phyloP scores from a whole-genome alignment of 1,140 invertebrate species.

The Eupristina koningsbergeri region DNA sequence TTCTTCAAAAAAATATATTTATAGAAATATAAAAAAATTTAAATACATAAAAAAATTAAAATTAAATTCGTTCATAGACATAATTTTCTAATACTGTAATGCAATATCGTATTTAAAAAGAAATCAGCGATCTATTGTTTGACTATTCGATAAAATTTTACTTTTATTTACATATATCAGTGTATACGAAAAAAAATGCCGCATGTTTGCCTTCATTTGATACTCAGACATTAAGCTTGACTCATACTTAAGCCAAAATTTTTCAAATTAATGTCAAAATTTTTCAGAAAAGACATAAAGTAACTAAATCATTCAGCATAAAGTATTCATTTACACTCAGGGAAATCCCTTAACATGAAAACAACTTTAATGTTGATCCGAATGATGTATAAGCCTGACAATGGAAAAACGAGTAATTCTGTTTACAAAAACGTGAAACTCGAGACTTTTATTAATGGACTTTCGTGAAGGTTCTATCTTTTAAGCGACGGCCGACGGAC shows the following conservation, averaged over 20 bases:
- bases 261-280: background rate
- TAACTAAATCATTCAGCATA: background rate
- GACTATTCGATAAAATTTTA: too few species aligned
- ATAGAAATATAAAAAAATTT: too few species aligned
- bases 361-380: background rate
- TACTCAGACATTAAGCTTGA: background rate
- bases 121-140: too few species aligned
- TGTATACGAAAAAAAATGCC: background rate
- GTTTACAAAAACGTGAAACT: slow-evolving; percentile 63
- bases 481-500: slow-evolving; percentile 44
- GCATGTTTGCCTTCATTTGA: background rate
- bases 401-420: background rate
- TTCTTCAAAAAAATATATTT: too few species aligned
- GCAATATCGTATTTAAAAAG: too few species aligned
- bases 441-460: slow-evolving; percentile 71
- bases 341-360: background rate
- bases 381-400: background rate
- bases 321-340: background rate
- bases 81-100: too few species aligned
- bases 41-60: too few species aligned
- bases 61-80: too few species aligned
- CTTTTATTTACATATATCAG: background rate
- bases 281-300: background rate
- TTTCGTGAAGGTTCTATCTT: slow-evolving; percentile 37
- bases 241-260: background rate